Conservation (phyloP, 2,113 vertebrate species). For the Craseonycteris thonglongyai region DNA sequence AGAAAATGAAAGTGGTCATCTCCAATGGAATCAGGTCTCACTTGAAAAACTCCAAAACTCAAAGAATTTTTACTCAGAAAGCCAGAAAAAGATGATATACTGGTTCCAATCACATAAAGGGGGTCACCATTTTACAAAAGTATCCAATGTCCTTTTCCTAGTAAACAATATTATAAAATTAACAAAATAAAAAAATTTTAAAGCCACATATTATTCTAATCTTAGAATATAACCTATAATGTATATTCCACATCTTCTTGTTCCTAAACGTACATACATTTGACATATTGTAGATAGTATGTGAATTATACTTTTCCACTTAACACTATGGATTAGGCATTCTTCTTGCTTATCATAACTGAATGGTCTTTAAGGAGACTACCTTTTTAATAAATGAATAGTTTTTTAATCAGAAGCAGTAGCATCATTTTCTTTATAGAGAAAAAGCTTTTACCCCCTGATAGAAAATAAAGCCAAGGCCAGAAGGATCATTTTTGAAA, state of each 20-base stretch:
- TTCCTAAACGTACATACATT: neutral
- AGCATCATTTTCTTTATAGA: slow-evolving; percentile 35
- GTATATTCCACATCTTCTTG: neutral
- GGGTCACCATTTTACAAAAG: neutral
- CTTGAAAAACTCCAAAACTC: neutral
- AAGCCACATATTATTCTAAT: neutral
- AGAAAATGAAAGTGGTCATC: neutral
- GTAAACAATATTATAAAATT: neutral
- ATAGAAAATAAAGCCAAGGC: neutral
- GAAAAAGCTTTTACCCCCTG: neutral
- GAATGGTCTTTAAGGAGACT: neutral
- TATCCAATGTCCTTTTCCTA: neutral
- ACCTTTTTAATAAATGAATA: neutral
- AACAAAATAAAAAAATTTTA: neutral
- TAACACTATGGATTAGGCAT: neutral
- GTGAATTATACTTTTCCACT: neutral
- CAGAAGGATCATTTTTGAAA: neutral
- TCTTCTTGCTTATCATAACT: neutral
- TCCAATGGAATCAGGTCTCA: neutral
- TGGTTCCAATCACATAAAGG: neutral
- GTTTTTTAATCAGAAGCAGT: neutral
- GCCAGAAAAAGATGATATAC: neutral
- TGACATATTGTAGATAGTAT: neutral
- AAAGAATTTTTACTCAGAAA: slow-evolving; percentile 9
- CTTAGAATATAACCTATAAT: neutral